These are phyloP conservation scores for Artemia sp. DNA, from an alignment of 2,888 invertebrate genomes.

Conservation along the genomic window DNA sequence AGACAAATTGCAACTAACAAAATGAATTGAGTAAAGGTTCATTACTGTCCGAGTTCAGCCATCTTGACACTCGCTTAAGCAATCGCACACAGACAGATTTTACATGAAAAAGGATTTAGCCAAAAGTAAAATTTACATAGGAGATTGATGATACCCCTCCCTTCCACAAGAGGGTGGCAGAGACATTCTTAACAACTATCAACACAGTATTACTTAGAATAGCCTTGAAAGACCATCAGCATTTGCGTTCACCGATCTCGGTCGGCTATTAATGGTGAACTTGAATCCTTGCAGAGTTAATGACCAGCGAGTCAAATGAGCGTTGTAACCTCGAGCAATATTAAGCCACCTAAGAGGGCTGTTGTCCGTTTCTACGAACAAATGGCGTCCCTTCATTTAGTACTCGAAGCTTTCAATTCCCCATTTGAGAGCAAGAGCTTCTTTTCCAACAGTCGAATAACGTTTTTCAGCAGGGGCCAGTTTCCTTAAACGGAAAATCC, in stretches of 20 bases:
- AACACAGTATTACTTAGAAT: not conserved
- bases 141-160: no score
- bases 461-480: not conserved
- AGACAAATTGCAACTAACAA: no score
- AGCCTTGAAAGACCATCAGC: constrained; percentile 23
- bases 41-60: no score
- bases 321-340: constrained; percentile 20
- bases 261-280: constrained; percentile 18
- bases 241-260: constrained; percentile 19
- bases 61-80: no score
- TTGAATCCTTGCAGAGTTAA: constrained; percentile 22
- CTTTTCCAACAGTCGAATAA: not conserved
- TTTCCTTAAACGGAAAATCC: constrained; percentile 16
- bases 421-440: not conserved
- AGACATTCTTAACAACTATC: no score
- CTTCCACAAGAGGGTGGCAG: no score
- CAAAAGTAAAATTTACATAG: no score
- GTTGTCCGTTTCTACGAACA: not conserved
- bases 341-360: constrained; percentile 19
- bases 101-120: no score
- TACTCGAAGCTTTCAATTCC: not conserved
- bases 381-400: constrained; percentile 20
- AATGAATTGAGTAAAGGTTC: no score
- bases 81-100: no score
- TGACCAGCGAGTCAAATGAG: constrained; percentile 23